Evolutionary conservation across 2,797 vertebrate genomes (phyloP).

Genomic region (Merluccius polli): DNA sequence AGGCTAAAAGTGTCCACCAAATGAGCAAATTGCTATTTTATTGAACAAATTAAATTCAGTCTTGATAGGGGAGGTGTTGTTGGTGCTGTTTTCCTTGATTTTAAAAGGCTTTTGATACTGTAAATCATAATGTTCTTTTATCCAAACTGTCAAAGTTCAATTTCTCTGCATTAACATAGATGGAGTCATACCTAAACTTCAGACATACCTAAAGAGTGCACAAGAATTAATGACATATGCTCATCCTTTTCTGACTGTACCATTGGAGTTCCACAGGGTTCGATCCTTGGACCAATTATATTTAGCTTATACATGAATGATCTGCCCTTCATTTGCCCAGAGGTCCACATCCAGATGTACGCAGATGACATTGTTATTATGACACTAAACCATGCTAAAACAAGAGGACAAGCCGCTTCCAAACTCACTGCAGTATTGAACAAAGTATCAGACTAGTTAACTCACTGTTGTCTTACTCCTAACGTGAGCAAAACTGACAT

Average conservation of each 20-base stretch:
- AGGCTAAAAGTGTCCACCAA: no score
- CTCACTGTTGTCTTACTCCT: no score
- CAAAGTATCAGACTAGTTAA: not conserved
- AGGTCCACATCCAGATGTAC: constrained; percentile 6
- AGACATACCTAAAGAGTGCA: constrained; percentile 1
- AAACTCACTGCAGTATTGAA: not conserved
- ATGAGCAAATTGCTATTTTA: no score
- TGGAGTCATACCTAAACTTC: not conserved
- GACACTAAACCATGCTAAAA: not conserved
- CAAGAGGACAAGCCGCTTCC: constrained; percentile 1
- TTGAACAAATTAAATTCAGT: no score
- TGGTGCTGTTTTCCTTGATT: not conserved
- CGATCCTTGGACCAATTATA: constrained; percentile 2
- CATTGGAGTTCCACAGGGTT: not conserved
- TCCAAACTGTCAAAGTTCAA: not conserved
- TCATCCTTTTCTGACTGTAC: not conserved
- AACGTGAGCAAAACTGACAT: no score
- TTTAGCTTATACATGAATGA: constrained; percentile 6
- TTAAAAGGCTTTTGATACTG: not conserved
- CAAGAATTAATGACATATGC: not conserved
- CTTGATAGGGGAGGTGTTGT: no score
- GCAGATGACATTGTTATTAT: not conserved
- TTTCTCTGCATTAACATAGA: constrained; percentile 2
- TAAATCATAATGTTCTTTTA: constrained; percentile 3
- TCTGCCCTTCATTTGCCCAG: not conserved